These are phyloP conservation scores for Hetaerina titia DNA, from an alignment of 2,888 invertebrate species.

Conservation along the genomic window DNA sequence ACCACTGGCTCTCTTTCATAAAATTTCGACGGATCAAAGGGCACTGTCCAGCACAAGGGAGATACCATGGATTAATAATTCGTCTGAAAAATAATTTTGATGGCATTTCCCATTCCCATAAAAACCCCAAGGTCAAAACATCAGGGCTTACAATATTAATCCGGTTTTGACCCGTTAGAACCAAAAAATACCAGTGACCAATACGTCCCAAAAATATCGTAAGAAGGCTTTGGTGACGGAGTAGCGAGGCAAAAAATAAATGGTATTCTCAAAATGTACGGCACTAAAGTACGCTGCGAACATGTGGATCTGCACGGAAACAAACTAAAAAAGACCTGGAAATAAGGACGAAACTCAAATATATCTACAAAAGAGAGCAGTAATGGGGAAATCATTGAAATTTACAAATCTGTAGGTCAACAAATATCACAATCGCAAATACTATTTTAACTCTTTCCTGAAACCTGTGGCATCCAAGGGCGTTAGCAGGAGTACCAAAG, in stretches of 20 bases:
- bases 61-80: background rate
- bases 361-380: background rate
- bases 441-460: background rate
- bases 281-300: background rate
- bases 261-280: background rate
- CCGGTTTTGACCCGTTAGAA: slow-evolving; percentile 53
- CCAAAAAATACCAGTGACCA: background rate
- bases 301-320: background rate
- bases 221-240: background rate
- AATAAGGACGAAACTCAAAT: background rate
- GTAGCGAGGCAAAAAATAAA: background rate
- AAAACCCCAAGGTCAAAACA: slow-evolving; percentile 40
- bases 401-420: background rate
- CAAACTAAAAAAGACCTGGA: background rate
- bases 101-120: background rate
- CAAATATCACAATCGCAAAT: background rate
- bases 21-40: too few relatives aligned
- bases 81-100: background rate
- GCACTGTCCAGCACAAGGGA: too few relatives aligned
- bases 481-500: background rate
- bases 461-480: background rate
- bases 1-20: too few relatives aligned
- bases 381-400: background rate
- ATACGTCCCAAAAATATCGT: background rate
- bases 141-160: slow-evolving; percentile 44